Conservation (phyloP, 1,140 invertebrate genomes). For the Riptortus pedestris region DNA sequence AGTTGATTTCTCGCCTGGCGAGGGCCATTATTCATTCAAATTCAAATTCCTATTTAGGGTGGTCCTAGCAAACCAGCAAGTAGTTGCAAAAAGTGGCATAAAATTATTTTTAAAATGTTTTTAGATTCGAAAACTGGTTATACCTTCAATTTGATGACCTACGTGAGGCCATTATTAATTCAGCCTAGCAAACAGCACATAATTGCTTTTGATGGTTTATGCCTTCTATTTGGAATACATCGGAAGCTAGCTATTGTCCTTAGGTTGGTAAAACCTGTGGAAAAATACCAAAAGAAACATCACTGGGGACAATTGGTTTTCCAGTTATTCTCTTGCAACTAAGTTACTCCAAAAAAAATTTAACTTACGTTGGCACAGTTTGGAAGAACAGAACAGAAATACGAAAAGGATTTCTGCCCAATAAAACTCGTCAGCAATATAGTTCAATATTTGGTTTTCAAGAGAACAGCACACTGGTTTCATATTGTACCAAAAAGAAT, state of each 20-base stretch:
- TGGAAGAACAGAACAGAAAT: constrained; percentile 34
- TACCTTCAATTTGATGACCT: constrained; percentile 33
- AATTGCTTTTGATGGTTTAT: no score
- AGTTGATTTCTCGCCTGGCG: no score
- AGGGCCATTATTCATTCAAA: constrained; percentile 37
- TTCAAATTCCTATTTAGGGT: no score
- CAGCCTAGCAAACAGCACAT: constrained; percentile 34
- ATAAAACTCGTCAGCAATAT: neutral
- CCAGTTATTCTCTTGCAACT: neutral
- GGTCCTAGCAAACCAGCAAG: constrained; percentile 39
- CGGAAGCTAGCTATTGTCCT: neutral
- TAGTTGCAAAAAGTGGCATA: constrained; percentile 36
- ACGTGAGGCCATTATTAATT: constrained; percentile 31
- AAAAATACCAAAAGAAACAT: neutral
- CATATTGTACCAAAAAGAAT: constrained; percentile 6
- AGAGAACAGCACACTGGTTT: constrained; percentile 23
- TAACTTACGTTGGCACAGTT: neutral
- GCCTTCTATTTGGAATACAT: neutral
- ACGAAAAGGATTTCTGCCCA: no score
- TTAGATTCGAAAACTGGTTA: constrained; percentile 33
- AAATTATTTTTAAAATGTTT: constrained; percentile 34
- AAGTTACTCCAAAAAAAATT: neutral
- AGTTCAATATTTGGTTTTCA: constrained; percentile 26
- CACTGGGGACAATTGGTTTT: neutral
- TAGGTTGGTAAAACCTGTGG: neutral